A percentile compares a stretch with the other conserved stretches of the same genome.
phyloP scores from a whole-genome alignment of 2,888 invertebrate species.

The Drosophila meridionalis region DNA sequence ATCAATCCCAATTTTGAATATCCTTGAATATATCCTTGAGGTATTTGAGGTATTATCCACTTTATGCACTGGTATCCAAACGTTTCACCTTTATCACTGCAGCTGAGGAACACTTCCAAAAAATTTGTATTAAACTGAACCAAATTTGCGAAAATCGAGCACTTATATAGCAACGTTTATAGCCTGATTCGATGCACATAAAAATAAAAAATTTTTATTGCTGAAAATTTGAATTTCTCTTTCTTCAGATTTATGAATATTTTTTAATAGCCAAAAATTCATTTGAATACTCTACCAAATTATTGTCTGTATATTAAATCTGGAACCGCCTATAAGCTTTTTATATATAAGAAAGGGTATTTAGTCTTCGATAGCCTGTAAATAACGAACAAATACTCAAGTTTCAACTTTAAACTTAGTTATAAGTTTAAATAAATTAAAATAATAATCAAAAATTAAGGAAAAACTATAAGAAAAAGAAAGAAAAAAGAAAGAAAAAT shows the following conservation, averaged over 20 bases:
- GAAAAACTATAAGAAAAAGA: background rate
- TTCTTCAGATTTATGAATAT: background rate
- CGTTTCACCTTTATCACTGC: background rate
- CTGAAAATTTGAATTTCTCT: background rate
- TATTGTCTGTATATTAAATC: background rate
- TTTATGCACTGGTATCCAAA: background rate
- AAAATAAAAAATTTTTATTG: background rate
- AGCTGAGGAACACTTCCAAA: background rate
- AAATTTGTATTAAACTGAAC: background rate
- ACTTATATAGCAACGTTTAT: conserved; percentile 2
- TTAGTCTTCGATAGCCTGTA: background rate
- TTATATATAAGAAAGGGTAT: background rate
- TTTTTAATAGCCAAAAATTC: background rate
- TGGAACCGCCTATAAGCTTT: too few relatives aligned
- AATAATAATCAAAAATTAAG: background rate
- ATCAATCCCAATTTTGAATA: background rate
- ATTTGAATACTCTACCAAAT: background rate
- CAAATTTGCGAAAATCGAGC: background rate
- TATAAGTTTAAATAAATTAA: background rate
- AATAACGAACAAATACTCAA: background rate
- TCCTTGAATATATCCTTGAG: background rate
- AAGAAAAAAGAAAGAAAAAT: background rate
- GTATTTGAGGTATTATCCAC: too few relatives aligned
- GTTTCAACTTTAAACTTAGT: background rate
- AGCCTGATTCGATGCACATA: background rate